Conservation (phyloP, 2,888 invertebrate genomes). For the Papilio protenor region DNA sequence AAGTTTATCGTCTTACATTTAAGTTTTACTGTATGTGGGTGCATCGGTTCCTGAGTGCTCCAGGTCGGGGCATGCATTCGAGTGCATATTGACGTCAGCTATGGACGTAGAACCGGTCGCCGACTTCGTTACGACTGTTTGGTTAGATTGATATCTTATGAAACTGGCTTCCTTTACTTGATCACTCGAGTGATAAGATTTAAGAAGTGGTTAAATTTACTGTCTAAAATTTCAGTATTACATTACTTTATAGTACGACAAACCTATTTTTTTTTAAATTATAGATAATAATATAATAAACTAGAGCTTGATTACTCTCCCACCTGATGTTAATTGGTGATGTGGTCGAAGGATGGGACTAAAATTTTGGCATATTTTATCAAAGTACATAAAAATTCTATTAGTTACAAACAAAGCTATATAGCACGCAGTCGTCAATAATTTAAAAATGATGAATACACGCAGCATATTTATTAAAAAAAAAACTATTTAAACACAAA, state of each 20-base stretch:
- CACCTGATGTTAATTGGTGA: no score
- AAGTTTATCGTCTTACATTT: constrained; percentile 42
- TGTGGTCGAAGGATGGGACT: no score
- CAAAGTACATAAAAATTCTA: no score
- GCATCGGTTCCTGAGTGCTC: constrained; percentile 38
- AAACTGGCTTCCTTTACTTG: not conserved
- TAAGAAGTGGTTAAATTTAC: not conserved
- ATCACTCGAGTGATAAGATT: not conserved
- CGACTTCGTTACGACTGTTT: constrained; percentile 30
- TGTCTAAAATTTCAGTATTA: not conserved
- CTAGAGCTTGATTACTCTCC: no score
- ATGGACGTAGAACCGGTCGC: constrained; percentile 37
- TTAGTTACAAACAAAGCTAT: not conserved
- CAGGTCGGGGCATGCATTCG: constrained; percentile 22
- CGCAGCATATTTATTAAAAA: no score
- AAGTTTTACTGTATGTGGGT: constrained; percentile 39
- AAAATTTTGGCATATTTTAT: no score
- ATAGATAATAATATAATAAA: no score
- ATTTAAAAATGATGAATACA: no score
- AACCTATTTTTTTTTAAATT: no score
- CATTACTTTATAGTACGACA: no score
- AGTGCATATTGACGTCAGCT: constrained; percentile 42
- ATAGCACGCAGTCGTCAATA: no score
- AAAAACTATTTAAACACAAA: not conserved
- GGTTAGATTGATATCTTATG: constrained; percentile 14